Conservation (phyloP, 2,113 vertebrate species). For the Todiramphus chloris region DNA sequence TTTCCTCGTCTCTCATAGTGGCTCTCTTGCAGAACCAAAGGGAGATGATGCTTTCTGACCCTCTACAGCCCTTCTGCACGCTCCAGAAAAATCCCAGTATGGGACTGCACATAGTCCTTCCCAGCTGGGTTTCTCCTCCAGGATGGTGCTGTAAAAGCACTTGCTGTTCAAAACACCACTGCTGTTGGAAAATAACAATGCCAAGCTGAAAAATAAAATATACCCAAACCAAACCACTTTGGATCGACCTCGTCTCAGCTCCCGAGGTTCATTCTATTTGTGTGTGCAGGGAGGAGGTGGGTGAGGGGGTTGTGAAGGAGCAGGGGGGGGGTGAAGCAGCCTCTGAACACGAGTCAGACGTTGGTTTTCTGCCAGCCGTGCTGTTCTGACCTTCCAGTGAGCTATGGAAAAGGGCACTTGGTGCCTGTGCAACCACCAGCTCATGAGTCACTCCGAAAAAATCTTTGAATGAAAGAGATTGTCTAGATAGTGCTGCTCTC, state of each 20-base stretch:
- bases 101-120: fast-evolving
- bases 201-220: too few species aligned
- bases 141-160: not conserved
- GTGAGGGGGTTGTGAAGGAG: too few species aligned
- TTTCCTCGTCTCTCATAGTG: not conserved
- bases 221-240: not conserved
- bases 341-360: not conserved
- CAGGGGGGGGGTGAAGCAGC: not conserved
- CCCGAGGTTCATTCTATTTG: not conserved
- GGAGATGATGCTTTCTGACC: not conserved
- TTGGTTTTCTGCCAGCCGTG: not conserved
- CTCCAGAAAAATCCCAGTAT: too few species aligned
- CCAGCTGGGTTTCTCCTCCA: not conserved
- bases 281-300: not conserved
- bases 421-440: not conserved
- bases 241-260: fast-evolving
- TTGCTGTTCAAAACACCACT: not conserved
- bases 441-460: not conserved
- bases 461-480: not conserved
- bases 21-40: not conserved
- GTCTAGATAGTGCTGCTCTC: not conserved
- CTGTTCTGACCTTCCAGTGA: not conserved
- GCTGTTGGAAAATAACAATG: not conserved
- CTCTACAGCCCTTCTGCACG: not conserved
- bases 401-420: not conserved